phyloP scores from a whole-genome alignment of 2,888 invertebrate species.

The Mesochorus sp. region DNA sequence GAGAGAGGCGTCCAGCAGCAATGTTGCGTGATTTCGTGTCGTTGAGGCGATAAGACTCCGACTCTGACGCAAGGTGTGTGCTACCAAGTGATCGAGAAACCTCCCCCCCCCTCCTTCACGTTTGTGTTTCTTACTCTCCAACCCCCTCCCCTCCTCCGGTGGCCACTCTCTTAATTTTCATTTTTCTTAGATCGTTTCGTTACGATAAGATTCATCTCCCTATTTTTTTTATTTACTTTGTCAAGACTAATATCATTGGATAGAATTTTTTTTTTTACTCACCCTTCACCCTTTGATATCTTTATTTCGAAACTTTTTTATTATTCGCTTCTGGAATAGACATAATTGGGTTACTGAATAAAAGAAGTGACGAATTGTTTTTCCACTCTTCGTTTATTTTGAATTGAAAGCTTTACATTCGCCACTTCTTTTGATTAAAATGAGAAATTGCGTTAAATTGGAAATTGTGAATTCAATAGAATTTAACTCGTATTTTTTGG shows the following conservation, averaged over 20 bases:
- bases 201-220: slow-evolving; percentile 15
- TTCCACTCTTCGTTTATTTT: too few relatives aligned
- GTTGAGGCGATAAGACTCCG: slow-evolving; percentile 57
- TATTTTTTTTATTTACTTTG: slow-evolving; percentile 3
- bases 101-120: neutral
- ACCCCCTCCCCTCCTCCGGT: neutral
- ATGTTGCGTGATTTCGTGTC: slow-evolving; percentile 61
- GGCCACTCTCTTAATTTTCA: slow-evolving; percentile 18
- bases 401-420: too few relatives aligned
- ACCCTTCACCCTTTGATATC: too few relatives aligned
- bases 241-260: neutral
- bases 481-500: too few relatives aligned
- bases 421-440: too few relatives aligned
- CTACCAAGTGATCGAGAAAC: slow-evolving; percentile 51
- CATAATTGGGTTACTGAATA: too few relatives aligned
- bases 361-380: too few relatives aligned
- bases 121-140: neutral
- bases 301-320: too few relatives aligned
- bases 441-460: too few relatives aligned
- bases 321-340: too few relatives aligned
- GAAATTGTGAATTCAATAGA: too few relatives aligned
- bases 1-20: slow-evolving; percentile 27
- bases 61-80: slow-evolving; percentile 48
- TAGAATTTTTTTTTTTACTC: too few relatives aligned
- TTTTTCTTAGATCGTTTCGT: slow-evolving; percentile 33